Evolutionary conservation across 2,113 vertebrate genomes (phyloP).

Genomic region (Platysternon megacephalum): DNA sequence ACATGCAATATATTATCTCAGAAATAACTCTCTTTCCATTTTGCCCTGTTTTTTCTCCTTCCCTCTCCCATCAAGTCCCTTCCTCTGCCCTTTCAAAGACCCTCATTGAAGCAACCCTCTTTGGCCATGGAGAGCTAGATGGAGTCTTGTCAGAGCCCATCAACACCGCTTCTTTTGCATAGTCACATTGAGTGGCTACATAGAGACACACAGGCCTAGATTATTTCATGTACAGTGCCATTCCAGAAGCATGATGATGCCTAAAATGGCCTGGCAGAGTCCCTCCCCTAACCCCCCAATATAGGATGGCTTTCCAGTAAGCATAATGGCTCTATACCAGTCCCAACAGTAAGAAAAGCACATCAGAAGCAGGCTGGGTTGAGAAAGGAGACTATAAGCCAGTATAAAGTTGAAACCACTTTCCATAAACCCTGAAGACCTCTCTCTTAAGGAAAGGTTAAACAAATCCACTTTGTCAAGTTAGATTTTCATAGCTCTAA

Average conservation of each 20-base stretch:
- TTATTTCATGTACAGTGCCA: not conserved
- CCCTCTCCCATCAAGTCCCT: not conserved
- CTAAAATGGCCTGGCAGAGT: not conserved
- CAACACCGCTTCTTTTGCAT: not conserved
- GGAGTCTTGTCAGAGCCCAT: not conserved
- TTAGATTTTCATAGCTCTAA: not conserved
- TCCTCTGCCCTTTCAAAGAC: not conserved
- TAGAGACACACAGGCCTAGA: not conserved
- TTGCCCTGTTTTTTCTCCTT: not conserved
- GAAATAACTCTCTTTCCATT: not conserved
- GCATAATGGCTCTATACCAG: not conserved
- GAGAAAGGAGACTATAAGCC: not conserved
- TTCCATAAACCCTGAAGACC: not conserved
- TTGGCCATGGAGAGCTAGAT: not conserved
- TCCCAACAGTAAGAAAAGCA: not conserved
- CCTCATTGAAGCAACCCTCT: not conserved
- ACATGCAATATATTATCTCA: not conserved
- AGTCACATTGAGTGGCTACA: not conserved
- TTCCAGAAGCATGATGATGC: not conserved
- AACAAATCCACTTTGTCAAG: not conserved
- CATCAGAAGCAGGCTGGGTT: not conserved
- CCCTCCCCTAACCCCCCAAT: not conserved
- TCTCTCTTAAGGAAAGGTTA: not conserved
- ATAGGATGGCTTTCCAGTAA: not conserved
- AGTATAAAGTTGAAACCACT: not conserved